These are phyloP conservation scores for Polyommatus icarus DNA, from an alignment of 2,888 invertebrate species.

Conservation along the genomic window DNA sequence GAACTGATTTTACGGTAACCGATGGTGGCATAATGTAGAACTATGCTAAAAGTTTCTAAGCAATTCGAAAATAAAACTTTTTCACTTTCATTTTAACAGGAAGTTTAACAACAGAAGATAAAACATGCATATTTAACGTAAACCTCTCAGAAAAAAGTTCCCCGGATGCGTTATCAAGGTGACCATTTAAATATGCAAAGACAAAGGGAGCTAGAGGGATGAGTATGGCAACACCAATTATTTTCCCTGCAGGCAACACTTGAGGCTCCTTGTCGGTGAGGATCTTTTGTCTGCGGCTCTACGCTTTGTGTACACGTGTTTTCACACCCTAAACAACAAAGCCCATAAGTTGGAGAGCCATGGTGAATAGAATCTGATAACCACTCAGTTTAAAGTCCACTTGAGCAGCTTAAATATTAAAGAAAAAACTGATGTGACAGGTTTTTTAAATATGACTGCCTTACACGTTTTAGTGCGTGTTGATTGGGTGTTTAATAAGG, in stretches of 20 bases:
- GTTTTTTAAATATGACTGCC: background rate
- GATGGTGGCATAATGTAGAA: too few relatives aligned
- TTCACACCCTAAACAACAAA: slow-evolving; percentile 47
- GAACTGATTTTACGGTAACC: too few relatives aligned
- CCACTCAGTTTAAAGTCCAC: slow-evolving; percentile 32
- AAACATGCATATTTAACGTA: too few relatives aligned
- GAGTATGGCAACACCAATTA: slow-evolving; percentile 25
- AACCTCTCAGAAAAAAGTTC: background rate
- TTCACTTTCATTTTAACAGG: too few relatives aligned
- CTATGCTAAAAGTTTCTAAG: too few relatives aligned
- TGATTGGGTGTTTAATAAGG: too few relatives aligned
- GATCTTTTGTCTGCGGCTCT: slow-evolving; percentile 37
- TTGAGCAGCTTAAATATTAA: slow-evolving; percentile 20
- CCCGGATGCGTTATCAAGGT: background rate
- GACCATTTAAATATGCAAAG: slow-evolving; percentile 9
- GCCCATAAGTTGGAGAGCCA: slow-evolving; percentile 52
- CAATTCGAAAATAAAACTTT: too few relatives aligned
- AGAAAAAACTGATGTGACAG: background rate
- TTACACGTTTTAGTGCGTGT: background rate
- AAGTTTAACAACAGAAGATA: too few relatives aligned
- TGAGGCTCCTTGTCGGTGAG: slow-evolving; percentile 33
- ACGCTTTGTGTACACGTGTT: slow-evolving; percentile 42
- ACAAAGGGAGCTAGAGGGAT: slow-evolving; percentile 1
- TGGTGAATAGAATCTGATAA: slow-evolving; percentile 59
- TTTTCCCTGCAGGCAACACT: slow-evolving; percentile 31